Percentiles rank a stretch among this genome's conserved stretches.
Conservation (phyloP, 2,113 vertebrate genomes). For the Hemichromis elongatus region DNA sequence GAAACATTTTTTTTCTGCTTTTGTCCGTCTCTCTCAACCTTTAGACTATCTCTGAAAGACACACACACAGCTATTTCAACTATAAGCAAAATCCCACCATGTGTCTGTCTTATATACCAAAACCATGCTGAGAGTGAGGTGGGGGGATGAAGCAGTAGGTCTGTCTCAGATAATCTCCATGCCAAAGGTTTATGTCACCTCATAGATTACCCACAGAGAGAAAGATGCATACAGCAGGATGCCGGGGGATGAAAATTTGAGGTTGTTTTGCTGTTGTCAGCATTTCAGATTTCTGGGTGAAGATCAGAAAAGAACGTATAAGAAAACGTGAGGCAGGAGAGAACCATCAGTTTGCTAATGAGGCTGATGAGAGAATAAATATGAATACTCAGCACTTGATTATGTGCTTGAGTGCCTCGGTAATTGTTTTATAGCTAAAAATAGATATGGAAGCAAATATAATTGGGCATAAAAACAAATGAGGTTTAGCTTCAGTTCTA, state of each 20-base stretch:
- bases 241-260: slow-evolving; percentile 37
- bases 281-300: background rate
- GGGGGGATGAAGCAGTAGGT: slow-evolving; percentile 40
- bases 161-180: slow-evolving; percentile 67
- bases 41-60: background rate
- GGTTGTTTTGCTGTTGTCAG: background rate
- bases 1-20: background rate
- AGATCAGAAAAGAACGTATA: background rate
- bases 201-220: slow-evolving; percentile 49
- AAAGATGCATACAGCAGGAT: slow-evolving; percentile 22
- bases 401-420: background rate
- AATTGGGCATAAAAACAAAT: background rate
- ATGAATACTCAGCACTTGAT: background rate
- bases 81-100: slow-evolving; percentile 7
- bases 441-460: background rate
- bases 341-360: background rate
- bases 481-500: background rate
- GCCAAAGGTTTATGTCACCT: slow-evolving; percentile 64
- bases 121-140: slow-evolving; percentile 19
- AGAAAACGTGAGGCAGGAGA: background rate
- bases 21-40: background rate
- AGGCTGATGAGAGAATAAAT: background rate
- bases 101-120: background rate
- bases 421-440: background rate
- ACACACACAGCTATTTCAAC: background rate